phyloP scores from a whole-genome alignment of 2,113 vertebrate genomes.

The Falco punctatus region DNA sequence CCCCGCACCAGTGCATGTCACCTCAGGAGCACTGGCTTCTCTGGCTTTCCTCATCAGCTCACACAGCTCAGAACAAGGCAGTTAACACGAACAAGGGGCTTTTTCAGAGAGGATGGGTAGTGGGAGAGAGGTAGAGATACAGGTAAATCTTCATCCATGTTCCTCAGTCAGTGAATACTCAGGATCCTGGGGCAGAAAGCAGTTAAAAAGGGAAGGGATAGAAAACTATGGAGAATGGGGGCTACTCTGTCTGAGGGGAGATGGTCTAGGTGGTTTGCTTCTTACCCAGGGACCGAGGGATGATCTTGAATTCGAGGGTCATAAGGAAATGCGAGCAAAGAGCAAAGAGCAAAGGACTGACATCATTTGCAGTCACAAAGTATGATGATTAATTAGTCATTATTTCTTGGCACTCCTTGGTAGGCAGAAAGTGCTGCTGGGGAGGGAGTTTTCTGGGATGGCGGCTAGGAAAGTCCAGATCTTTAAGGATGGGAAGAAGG shows the following conservation, averaged over 20 bases:
- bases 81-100: not conserved
- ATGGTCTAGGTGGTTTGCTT: not conserved
- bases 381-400: not conserved
- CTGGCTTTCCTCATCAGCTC: not conserved
- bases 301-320: not conserved
- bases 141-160: not conserved
- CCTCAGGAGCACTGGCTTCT: not conserved
- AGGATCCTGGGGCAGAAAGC: not conserved
- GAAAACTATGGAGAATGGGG: not conserved
- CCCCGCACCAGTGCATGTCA: not conserved
- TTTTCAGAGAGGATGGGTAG: not conserved
- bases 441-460: not conserved
- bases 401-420: not conserved
- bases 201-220: not conserved
- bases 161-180: not conserved
- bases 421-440: not conserved
- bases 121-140: not conserved
- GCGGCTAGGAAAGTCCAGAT: not conserved
- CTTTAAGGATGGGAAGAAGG: not conserved
- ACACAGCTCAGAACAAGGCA: no score
- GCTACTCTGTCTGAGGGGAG: not conserved
- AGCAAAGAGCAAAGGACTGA: not conserved
- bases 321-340: not conserved
- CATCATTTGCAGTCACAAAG: not conserved
- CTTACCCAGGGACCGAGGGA: not conserved